A percentile compares a stretch with the other conserved stretches of the same genome.
Evolutionary conservation across 1,140 invertebrate genomes (phyloP).

Genomic region (Rhagoletis pomonella): DNA sequence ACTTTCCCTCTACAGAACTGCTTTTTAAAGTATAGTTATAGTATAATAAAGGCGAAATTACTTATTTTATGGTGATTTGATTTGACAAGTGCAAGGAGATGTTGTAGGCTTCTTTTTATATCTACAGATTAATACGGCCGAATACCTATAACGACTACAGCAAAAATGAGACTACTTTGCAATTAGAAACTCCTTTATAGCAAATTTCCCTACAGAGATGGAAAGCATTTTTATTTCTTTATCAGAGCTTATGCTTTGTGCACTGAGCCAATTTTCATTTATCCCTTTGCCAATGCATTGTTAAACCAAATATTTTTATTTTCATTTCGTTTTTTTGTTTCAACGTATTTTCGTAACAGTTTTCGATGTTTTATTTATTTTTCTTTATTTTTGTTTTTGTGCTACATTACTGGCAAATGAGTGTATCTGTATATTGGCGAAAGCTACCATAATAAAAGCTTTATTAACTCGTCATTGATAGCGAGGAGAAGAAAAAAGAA

Average conservation of each 20-base stretch:
- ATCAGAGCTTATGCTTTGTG: neutral
- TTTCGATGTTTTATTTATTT: conserved; percentile 28
- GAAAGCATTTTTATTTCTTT: neutral
- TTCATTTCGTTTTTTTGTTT: conserved; percentile 2
- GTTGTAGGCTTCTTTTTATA: too few relatives aligned
- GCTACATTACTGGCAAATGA: conserved; percentile 24
- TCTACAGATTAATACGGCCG: too few relatives aligned
- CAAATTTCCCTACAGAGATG: neutral
- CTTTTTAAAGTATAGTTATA: too few relatives aligned
- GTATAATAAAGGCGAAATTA: too few relatives aligned
- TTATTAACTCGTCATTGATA: conserved; percentile 51
- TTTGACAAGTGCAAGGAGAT: too few relatives aligned
- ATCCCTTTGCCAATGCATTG: neutral
- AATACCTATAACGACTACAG: too few relatives aligned
- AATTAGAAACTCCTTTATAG: too few relatives aligned
- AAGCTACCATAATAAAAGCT: conserved; percentile 29
- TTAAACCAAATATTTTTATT: conserved; percentile 20
- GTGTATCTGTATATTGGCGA: neutral
- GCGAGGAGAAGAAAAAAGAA: neutral
- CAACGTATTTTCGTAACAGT: neutral
- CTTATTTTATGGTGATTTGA: too few relatives aligned
- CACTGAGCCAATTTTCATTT: conserved; percentile 35
- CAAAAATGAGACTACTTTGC: too few relatives aligned
- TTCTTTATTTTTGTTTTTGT: neutral
- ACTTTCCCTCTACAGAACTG: too few relatives aligned